Evolutionary conservation across 2,888 invertebrate species (phyloP), one percentile per base, ranked within the genome.

Genomic region (Girardia tigrina): DNA sequence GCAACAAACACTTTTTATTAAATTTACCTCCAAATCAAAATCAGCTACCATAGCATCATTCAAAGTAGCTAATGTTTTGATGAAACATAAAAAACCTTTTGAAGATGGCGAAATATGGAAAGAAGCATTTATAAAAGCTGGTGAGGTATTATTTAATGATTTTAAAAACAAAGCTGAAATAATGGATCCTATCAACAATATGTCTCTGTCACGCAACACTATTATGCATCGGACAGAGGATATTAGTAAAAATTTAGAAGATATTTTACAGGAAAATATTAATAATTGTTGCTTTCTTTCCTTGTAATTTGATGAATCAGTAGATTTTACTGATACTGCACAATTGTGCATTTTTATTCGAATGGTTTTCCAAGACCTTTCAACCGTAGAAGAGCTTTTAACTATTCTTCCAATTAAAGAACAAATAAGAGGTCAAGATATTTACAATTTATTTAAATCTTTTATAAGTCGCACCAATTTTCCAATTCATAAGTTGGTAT

Each of bases 101-200:
- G n/a, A 56, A 56, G 56, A 56, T 56, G 56, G n/a, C 56, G 36
- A 56, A 4, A 56, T 56, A 56, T 56, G 56, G 56, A 56, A 56
- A 56, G n/a, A 56, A 56, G n/a, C 56, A 56, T 56, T 56, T 56
- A 56, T 56, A 56, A 56, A 56, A 56, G 56, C 56, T 56, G 56
- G 6, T 56, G 56, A 56, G 56, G n/a, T 56, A 56, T 56, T 56
- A 23, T 8, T 56, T 56, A 56, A 56, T 20, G 56, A 8, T 56
- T 56, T 56, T 56, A 4, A 56, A 56, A 56, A 56, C 23, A 56
- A 56, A 56, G n/a, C 56, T 56, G 56, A 56, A 56, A 56, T 56
- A 56, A n/a, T 56, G 56, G n/a, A 56, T 56, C 23, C 56, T 56
- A 56, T 56, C 56, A 56, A 16, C 56, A 16, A 56, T 12, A 56